Base-by-base conservation (phyloP, 2,797 vertebrate species). In the Bradypodion pumilum region DNA sequence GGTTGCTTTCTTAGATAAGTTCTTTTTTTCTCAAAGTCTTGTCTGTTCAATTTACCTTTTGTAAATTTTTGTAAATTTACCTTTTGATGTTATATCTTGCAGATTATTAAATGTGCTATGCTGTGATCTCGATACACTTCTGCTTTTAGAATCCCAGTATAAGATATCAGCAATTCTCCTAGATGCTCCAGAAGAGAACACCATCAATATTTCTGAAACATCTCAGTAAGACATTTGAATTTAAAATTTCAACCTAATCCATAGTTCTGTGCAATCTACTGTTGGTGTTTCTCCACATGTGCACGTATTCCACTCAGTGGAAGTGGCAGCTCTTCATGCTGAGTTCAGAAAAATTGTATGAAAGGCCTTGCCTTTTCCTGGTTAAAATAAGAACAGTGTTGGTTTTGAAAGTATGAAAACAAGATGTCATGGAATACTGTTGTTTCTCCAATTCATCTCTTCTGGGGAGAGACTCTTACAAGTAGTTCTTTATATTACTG, bases 71-170 rank as follows among this genome's bases (percentile, higher is more conserved):
- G 40, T 16, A 44, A 19, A 32, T 44, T 9, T 29, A 4, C 66
- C 32, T 75, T 56, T 15, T 74, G 37, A 63, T 79, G 73, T 93
- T 80, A 82, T 52, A 85, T 90, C 79, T 59, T 89, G 68, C 92
- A 99, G 98, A 91, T 94, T 99, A 78, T 94, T 99, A 88, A 98
- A 96, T 78, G 96, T 98, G 76, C 89, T 98, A 1, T 98, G 98
- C 95, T 98, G 97, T 94, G 97, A 97, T 88, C 95, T 99, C 91
- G 97, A 99, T 91, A 96, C 96, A 3, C 96, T 98, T 66, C 95
- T 99, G 80, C 95, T 99, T 70, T 91, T 99, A 92, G 97, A 99
- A 93, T 95, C 96, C 90, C 98, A 98, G 85, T 99, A 97, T 92
- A 95, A 96, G 83, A 92, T 99, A 89, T 97, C 97, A 87, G 94